Evolutionary conservation across 2,797 vertebrate species (phyloP).

Genomic region (Melanitta fusca): DNA sequence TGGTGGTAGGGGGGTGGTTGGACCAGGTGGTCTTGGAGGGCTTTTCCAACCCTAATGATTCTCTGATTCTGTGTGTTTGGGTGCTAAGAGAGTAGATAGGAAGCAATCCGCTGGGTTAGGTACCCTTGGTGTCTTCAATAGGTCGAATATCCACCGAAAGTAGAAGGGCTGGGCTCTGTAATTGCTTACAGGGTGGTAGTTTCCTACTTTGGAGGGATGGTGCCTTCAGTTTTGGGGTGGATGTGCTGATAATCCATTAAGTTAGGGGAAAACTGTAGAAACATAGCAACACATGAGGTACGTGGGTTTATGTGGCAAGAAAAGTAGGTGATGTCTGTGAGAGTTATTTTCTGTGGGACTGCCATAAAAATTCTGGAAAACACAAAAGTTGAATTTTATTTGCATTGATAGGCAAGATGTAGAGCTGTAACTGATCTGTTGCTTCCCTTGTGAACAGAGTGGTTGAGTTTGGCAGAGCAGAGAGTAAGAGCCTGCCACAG

Average conservation of each 20-base stretch:
- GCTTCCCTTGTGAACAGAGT: neutral
- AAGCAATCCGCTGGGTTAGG: fast-evolving
- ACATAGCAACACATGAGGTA: neutral
- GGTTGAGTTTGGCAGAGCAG: neutral
- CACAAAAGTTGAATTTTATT: neutral
- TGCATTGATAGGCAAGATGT: neutral
- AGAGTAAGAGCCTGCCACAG: neutral
- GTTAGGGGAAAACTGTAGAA: neutral
- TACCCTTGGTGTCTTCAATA: neutral
- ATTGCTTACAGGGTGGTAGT: neutral
- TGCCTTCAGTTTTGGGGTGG: neutral
- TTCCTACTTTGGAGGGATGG: neutral
- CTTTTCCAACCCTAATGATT: too few species aligned
- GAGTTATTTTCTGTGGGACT: neutral
- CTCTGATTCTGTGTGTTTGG: too few species aligned
- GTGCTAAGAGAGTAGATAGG: neutral
- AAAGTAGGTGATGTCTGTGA: neutral
- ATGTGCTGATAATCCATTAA: neutral
- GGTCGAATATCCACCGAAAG: neutral
- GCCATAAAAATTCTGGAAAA: neutral
- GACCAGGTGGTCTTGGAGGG: too few species aligned
- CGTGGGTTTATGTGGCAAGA: neutral
- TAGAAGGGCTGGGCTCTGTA: too few species aligned
- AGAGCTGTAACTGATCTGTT: neutral
- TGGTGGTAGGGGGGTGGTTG: too few species aligned